These are phyloP conservation scores for Ceyx melanurus DNA, from an alignment of 2,113 vertebrate genomes.

Conservation along the genomic window DNA sequence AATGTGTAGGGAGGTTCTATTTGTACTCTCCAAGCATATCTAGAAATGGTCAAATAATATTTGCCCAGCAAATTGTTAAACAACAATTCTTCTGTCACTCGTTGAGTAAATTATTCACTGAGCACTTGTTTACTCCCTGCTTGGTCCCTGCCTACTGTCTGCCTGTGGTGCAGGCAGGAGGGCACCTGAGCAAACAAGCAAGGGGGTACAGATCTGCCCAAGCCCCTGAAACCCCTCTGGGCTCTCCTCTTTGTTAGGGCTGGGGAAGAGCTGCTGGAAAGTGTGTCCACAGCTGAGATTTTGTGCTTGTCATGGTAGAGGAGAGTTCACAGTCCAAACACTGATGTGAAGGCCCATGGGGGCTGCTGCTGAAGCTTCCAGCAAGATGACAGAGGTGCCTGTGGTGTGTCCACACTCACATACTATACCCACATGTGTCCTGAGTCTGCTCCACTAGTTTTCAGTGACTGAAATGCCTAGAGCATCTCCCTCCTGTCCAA, in stretches of 20 bases:
- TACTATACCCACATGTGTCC: background rate
- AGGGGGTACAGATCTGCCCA: rapidly evolving
- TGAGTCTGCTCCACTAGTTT: background rate
- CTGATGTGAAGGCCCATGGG: rapidly evolving
- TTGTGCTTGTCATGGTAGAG: rapidly evolving
- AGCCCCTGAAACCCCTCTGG: background rate
- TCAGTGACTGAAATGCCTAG: background rate
- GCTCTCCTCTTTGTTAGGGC: background rate
- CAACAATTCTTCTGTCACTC: conserved; percentile 35
- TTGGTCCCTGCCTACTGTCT: background rate
- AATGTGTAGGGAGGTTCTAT: background rate
- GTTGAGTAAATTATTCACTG: conserved; percentile 35
- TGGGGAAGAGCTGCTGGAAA: background rate
- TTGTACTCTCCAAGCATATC: conserved; percentile 50
- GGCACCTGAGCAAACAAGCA: background rate
- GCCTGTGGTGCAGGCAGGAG: background rate
- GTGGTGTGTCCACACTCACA: rapidly evolving
- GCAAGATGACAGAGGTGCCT: background rate
- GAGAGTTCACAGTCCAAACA: background rate
- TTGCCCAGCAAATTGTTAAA: conserved; percentile 67
- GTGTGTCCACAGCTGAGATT: rapidly evolving
- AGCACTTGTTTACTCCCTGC: conserved; percentile 35
- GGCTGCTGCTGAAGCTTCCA: background rate
- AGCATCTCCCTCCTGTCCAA: background rate
- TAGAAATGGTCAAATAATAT: conserved; percentile 62